Evolutionary conservation across 2,888 invertebrate species (phyloP).

Genomic region (Parapristionchus giblindavisi): DNA sequence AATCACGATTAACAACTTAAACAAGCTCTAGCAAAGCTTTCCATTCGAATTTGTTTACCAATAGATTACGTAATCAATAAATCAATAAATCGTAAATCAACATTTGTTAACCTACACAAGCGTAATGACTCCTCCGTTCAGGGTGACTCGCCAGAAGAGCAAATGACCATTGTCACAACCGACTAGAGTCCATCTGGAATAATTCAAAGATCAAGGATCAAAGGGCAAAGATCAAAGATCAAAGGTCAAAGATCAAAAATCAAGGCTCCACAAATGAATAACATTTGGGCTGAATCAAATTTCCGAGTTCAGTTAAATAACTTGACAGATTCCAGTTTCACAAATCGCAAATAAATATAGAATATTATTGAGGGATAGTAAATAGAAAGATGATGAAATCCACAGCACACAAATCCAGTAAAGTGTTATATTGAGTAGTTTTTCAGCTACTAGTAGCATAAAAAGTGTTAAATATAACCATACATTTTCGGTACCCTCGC

Average conservation of each 20-base stretch:
- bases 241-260: too few species aligned
- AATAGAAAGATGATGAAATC: neutral
- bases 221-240: too few species aligned
- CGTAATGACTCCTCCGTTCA: neutral
- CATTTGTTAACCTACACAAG: constrained; percentile 16
- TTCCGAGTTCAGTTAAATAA: neutral
- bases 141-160: neutral
- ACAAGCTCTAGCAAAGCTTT: too few species aligned
- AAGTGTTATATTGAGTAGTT: neutral
- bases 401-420: too few species aligned
- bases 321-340: too few species aligned
- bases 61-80: neutral
- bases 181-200: constrained; percentile 18
- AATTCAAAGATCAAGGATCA: too few species aligned
- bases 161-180: constrained; percentile 30
- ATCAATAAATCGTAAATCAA: neutral
- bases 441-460: neutral
- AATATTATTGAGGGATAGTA: neutral
- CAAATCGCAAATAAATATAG: neutral
- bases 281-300: neutral
- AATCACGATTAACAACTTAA: too few species aligned
- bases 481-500: too few species aligned
- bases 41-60: neutral
- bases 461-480: too few species aligned
- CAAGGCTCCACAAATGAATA: neutral